These are phyloP conservation scores for Leiothrix lutea DNA, from an alignment of 2,113 vertebrate genomes.

Conservation along the genomic window DNA sequence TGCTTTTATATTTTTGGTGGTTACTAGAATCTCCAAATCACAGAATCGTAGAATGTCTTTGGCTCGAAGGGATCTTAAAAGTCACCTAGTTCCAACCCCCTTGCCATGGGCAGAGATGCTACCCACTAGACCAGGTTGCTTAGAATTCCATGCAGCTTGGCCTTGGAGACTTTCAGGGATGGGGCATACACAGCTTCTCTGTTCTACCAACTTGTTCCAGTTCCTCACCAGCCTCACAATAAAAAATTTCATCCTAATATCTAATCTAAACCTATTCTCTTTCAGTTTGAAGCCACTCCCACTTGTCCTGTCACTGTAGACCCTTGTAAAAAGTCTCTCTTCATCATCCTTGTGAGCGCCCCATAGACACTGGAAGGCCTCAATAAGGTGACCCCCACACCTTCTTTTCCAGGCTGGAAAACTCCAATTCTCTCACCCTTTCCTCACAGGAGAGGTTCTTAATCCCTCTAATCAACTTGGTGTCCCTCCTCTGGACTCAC, in stretches of 20 bases:
- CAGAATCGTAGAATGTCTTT: not conserved
- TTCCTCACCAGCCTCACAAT: not conserved
- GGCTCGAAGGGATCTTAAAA: not conserved
- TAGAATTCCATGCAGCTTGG: not conserved
- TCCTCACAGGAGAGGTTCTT: not conserved
- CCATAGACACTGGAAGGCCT: not conserved
- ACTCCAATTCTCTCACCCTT: not conserved
- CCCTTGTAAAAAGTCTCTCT: not conserved
- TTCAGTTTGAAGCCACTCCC: not conserved
- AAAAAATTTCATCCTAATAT: not conserved
- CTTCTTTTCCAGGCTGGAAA: not conserved
- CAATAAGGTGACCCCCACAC: not conserved
- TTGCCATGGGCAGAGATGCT: not conserved
- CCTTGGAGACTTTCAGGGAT: not conserved
- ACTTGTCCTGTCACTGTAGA: not conserved
- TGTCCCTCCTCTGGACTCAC: not conserved
- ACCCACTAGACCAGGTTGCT: not conserved
- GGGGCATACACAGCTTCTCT: not conserved
- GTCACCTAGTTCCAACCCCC: accelerated
- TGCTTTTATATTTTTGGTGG: not conserved
- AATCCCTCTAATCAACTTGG: not conserved
- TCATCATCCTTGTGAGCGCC: not conserved
- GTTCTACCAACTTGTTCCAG: not conserved
- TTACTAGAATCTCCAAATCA: not conserved
- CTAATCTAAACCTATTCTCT: not conserved